Percentiles rank a stretch among this genome's conserved stretches.
phyloP scores from a whole-genome alignment of 2,797 vertebrate species.

The Notolepis coatsorum region DNA sequence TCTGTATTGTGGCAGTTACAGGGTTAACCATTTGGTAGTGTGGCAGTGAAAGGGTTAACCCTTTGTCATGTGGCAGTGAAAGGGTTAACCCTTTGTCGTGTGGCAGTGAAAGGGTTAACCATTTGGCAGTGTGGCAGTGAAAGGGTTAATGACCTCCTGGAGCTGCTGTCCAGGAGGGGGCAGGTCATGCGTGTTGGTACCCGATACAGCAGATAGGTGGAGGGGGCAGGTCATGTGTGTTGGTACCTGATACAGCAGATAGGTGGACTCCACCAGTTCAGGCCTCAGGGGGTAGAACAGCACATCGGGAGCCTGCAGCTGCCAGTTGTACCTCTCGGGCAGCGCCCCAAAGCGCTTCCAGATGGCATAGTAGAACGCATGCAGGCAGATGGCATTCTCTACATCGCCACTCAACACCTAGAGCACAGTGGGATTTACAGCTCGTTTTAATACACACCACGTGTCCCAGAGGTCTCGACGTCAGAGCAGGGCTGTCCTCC shows the following conservation, averaged over 20 bases:
- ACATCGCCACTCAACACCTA: slow-evolving; percentile 97
- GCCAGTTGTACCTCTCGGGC: slow-evolving; percentile 98
- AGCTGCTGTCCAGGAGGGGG: too few relatives aligned
- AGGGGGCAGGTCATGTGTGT: too few relatives aligned
- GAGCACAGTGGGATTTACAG: neutral
- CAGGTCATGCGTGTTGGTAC: slow-evolving; percentile 72
- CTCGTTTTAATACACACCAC: neutral
- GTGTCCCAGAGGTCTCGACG: too few relatives aligned
- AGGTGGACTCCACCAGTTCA: slow-evolving; percentile 96
- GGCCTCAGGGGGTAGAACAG: slow-evolving; percentile 96
- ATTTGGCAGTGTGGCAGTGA: too few relatives aligned
- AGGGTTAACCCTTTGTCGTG: too few relatives aligned
- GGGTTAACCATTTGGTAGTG: too few relatives aligned
- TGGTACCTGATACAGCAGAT: slow-evolving; percentile 95
- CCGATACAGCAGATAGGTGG: slow-evolving; percentile 98
- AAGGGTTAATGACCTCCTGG: too few relatives aligned
- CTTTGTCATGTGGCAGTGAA: too few relatives aligned
- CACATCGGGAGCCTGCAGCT: slow-evolving; percentile 94
- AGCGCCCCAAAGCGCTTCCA: slow-evolving; percentile 98
- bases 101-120: too few relatives aligned
- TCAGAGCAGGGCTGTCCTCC: too few relatives aligned
- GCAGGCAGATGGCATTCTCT: slow-evolving; percentile 98
- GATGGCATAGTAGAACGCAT: slow-evolving; percentile 98
- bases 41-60: too few relatives aligned
- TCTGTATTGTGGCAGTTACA: too few relatives aligned